Conservation (phyloP, 2,888 invertebrate species). For the Lysandra bellargus region DNA sequence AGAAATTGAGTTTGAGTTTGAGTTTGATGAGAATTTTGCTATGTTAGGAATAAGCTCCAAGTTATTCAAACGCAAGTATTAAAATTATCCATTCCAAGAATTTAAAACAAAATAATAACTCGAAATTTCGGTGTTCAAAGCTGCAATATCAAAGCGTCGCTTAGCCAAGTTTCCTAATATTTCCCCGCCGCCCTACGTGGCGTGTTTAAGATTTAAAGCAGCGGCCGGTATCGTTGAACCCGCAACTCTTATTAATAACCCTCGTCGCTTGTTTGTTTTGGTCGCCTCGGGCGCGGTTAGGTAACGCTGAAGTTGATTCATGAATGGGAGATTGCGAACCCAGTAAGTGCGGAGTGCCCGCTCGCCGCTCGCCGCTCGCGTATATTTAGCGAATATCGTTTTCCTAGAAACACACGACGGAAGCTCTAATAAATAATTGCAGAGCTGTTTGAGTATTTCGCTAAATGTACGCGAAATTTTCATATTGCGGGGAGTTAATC, state of each 20-base stretch:
- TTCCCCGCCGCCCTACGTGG: conserved; percentile 51
- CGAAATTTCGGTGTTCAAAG: not conserved
- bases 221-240: conserved; percentile 74
- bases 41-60: not conserved
- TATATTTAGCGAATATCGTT: conserved; percentile 74
- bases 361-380: conserved; percentile 46
- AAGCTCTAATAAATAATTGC: conserved; percentile 54
- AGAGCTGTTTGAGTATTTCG: conserved; percentile 35
- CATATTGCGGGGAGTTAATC: conserved; percentile 1
- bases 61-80: not conserved
- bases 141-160: not conserved
- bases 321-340: conserved; percentile 70
- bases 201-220: conserved; percentile 62
- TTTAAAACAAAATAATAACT: not conserved
- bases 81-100: not conserved
- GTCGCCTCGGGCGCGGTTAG: conserved; percentile 67
- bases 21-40: not conserved
- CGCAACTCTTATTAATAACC: conserved; percentile 77
- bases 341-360: conserved; percentile 48
- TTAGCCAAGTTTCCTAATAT: conserved; percentile 42
- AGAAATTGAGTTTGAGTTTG: no score
- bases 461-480: conserved; percentile 28
- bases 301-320: conserved; percentile 79
- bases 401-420: conserved; percentile 72
- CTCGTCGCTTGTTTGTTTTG: conserved; percentile 71